These are phyloP conservation scores for Pluvianellus socialis DNA, from an alignment of 2,113 vertebrate genomes.

Conservation along the genomic window DNA sequence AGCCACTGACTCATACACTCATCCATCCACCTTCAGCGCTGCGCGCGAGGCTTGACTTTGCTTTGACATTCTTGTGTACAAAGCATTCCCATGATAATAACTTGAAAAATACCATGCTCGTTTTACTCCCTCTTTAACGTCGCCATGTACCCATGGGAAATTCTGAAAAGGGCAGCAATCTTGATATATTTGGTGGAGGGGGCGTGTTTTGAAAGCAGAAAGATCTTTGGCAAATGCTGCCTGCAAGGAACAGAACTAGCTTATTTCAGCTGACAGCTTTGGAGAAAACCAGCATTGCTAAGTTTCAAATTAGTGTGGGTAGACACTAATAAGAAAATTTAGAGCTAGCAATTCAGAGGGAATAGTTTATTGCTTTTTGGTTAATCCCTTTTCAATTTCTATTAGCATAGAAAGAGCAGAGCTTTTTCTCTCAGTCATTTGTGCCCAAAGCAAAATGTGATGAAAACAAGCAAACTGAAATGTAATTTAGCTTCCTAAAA, in stretches of 20 bases:
- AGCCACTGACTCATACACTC: neutral
- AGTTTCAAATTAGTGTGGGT: conserved; percentile 35
- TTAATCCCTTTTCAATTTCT: conserved; percentile 53
- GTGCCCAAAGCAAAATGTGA: conserved; percentile 21
- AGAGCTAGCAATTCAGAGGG: neutral
- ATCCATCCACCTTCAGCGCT: neutral
- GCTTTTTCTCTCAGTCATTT: neutral
- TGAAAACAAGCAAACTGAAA: conserved; percentile 24
- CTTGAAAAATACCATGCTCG: conserved; percentile 12
- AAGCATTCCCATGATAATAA: neutral
- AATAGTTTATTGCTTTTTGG: conserved; percentile 34
- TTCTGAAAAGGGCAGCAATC: conserved; percentile 26
- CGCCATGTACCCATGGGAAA: neutral
- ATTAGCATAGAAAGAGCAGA: conserved; percentile 28
- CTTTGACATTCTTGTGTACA: neutral
- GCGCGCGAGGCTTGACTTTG: neutral
- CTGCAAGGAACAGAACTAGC: neutral
- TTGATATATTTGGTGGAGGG: neutral
- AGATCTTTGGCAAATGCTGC: neutral
- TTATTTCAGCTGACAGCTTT: conserved; percentile 36
- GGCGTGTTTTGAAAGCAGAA: neutral
- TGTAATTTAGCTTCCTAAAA: conserved; percentile 19
- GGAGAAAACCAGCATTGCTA: conserved; percentile 28
- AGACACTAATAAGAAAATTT: conserved; percentile 49
- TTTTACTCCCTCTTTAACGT: neutral